phyloP scores from a whole-genome alignment of 2,797 vertebrate genomes.

The Delichon dasypus region DNA sequence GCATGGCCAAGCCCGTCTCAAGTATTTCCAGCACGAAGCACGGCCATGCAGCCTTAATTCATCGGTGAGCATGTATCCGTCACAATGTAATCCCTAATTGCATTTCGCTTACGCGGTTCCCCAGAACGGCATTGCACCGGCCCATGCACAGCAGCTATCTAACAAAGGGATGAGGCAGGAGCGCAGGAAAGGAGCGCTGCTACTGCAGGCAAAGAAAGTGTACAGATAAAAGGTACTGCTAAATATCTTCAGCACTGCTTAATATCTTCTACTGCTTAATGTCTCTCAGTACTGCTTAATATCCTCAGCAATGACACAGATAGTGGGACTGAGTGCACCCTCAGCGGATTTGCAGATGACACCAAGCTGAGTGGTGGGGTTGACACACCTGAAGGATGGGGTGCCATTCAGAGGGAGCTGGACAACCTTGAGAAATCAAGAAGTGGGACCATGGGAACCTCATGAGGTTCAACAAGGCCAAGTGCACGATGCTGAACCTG shows the following conservation, averaged over 20 bases:
- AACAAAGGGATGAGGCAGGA: neutral
- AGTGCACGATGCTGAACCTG: neutral
- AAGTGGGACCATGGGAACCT: neutral
- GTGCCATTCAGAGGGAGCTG: neutral
- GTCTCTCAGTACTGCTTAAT: neutral
- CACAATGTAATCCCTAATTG: neutral
- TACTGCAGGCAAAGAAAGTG: neutral
- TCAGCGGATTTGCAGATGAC: neutral
- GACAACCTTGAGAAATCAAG: neutral
- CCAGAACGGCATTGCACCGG: fast-evolving
- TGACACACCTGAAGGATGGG: neutral
- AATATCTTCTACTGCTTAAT: neutral
- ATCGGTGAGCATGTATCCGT: neutral
- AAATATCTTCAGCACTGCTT: neutral
- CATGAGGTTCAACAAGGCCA: no score
- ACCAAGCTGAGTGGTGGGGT: fast-evolving
- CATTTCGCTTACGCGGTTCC: fast-evolving
- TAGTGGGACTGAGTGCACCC: fast-evolving
- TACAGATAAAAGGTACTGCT: fast-evolving
- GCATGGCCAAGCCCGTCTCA: neutral
- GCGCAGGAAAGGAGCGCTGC: fast-evolving
- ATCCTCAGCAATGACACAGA: neutral
- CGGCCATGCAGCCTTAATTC: neutral
- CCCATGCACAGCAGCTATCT: neutral
- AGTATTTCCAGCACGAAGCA: neutral